A percentile compares a stretch with the other conserved stretches of the same genome.
These are phyloP conservation scores for Acleris literana DNA, from an alignment of 2,888 invertebrate species.

Conservation along the genomic window DNA sequence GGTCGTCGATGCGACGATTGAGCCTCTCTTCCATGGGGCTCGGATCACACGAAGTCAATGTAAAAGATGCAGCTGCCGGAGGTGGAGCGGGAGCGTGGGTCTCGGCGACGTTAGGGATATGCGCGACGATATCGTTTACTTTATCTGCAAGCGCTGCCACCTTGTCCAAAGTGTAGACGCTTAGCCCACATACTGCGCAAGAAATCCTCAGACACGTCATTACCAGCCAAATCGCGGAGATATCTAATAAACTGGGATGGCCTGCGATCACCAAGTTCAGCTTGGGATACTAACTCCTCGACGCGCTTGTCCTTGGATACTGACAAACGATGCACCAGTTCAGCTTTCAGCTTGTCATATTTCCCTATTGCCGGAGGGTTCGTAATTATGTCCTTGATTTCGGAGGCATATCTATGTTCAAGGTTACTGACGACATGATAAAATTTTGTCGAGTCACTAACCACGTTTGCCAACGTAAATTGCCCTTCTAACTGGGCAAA, in stretches of 20 bases:
- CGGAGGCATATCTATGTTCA: conserved; percentile 20
- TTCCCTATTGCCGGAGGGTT: conserved; percentile 24
- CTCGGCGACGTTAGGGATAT: neutral
- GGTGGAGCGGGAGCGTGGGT: neutral
- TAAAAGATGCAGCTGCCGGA: neutral
- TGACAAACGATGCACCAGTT: conserved; percentile 2
- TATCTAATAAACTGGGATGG: conserved; percentile 39
- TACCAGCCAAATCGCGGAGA: conserved; percentile 35
- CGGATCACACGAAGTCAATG: neutral
- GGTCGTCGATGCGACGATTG: conserved; percentile 4
- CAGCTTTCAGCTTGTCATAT: conserved; percentile 14
- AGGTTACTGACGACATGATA: conserved; percentile 28
- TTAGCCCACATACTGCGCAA: conserved; percentile 8
- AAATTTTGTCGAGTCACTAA: conserved; percentile 31
- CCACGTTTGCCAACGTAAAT: conserved; percentile 26
- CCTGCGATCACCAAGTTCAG: conserved; percentile 39
- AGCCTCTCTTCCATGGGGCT: conserved; percentile 6
- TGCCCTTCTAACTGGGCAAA: conserved; percentile 34
- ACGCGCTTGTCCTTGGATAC: conserved; percentile 38
- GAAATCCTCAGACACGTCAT: conserved; percentile 37
- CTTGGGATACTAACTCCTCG: conserved; percentile 35
- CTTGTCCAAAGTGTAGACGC: conserved; percentile 8
- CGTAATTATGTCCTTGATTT: conserved; percentile 37
- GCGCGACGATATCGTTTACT: neutral
- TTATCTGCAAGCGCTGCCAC: conserved; percentile 10